Evolutionary conservation across 2,888 invertebrate species (phyloP).

Genomic region (Melanophora roralis): DNA sequence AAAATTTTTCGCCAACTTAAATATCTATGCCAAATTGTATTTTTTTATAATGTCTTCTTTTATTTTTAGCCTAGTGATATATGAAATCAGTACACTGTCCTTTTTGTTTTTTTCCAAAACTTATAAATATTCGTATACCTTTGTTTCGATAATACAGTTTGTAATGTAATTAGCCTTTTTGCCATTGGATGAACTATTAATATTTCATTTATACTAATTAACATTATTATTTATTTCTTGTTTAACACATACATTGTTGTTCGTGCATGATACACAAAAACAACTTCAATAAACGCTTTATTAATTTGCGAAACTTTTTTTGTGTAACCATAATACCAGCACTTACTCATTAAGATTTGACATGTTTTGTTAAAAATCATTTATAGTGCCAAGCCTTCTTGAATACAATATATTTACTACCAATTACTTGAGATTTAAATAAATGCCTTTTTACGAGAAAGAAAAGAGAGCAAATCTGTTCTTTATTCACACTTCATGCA

Average conservation of each 20-base stretch:
- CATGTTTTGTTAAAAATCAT: background rate
- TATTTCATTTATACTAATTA: conserved; percentile 30
- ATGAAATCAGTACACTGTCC: too few relatives aligned
- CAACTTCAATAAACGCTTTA: background rate
- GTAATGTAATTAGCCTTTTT: background rate
- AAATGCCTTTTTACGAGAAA: background rate
- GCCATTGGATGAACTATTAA: background rate
- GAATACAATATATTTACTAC: conserved; percentile 2
- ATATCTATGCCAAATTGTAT: too few relatives aligned
- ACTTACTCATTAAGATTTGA: background rate
- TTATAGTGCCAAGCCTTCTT: background rate
- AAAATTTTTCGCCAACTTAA: too few relatives aligned
- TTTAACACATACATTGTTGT: background rate
- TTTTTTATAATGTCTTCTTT: too few relatives aligned
- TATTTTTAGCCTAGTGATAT: too few relatives aligned
- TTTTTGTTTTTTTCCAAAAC: too few relatives aligned
- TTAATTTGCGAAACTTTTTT: background rate
- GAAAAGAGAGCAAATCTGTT: background rate
- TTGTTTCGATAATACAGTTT: background rate
- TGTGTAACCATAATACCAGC: background rate
- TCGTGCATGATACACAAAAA: background rate
- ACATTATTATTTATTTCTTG: background rate
- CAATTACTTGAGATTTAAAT: conserved; percentile 7
- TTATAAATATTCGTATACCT: too few relatives aligned
- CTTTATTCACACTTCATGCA: background rate